Evolutionary conservation across 2,113 vertebrate species (phyloP).

Genomic region (Piprites chloris): DNA sequence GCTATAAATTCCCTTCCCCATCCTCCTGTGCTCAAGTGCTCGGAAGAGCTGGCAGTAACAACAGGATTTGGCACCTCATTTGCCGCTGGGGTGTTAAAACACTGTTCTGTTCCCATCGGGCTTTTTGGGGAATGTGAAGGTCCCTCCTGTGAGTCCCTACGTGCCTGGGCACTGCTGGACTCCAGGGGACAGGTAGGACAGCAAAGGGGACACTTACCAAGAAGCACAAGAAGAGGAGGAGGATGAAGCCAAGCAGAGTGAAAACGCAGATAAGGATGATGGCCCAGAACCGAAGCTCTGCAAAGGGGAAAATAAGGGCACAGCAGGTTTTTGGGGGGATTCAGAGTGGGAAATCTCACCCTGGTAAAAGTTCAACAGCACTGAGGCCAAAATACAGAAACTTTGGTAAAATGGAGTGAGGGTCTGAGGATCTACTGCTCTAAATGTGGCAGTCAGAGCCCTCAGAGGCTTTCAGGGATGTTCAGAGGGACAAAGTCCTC

Average conservation of each 20-base stretch:
- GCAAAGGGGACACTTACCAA: constrained; percentile 65
- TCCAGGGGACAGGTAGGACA: not conserved
- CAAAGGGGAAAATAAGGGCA: not conserved
- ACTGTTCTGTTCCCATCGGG: not conserved
- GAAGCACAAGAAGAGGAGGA: constrained; percentile 61
- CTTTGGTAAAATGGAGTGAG: not conserved
- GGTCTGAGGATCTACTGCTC: not conserved
- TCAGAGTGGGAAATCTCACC: not conserved
- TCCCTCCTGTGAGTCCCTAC: not conserved
- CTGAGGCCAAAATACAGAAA: not conserved
- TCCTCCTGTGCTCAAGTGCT: not conserved
- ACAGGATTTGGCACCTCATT: not conserved
- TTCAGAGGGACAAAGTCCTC: not conserved
- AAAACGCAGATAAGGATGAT: constrained; percentile 77
- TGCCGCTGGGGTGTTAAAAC: not conserved
- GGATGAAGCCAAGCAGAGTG: constrained; percentile 59
- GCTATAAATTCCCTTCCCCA: not conserved
- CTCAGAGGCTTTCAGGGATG: not conserved
- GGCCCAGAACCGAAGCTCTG: constrained; percentile 74
- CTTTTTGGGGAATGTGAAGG: not conserved
- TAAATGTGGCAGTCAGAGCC: not conserved
- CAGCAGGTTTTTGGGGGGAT: not conserved
- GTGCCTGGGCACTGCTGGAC: no score
- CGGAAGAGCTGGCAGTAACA: not conserved
- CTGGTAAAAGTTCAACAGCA: not conserved